phyloP scores from a whole-genome alignment of 2,797 vertebrate species.

The Tapirus indicus region DNA sequence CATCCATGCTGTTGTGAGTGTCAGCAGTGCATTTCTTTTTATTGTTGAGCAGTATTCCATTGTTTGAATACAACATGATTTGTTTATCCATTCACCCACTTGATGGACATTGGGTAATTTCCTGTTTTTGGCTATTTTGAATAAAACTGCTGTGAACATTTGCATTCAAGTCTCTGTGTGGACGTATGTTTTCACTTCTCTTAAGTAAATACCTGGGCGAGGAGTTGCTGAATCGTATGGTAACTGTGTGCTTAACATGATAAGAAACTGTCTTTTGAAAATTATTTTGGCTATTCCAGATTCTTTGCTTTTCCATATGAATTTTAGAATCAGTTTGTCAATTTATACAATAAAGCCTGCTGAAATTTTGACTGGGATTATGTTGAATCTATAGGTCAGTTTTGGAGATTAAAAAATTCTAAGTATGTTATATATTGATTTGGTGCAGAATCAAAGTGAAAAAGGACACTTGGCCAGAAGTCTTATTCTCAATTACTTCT shows the following conservation, averaged over 20 bases:
- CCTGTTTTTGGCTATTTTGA: background rate
- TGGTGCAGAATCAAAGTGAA: background rate
- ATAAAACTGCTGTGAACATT: background rate
- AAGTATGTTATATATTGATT: background rate
- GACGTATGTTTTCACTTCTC: background rate
- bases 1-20: too few relatives aligned
- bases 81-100: background rate
- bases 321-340: background rate
- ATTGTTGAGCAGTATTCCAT: too few relatives aligned
- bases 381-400: background rate
- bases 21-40: too few relatives aligned
- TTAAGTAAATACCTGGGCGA: too few relatives aligned
- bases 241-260: too few relatives aligned
- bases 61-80: too few relatives aligned
- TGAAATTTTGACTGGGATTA: background rate
- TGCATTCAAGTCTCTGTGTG: background rate
- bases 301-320: background rate
- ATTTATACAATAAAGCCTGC: background rate
- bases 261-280: too few relatives aligned
- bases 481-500: background rate
- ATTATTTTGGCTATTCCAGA: background rate
- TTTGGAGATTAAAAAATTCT: background rate
- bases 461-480: background rate
- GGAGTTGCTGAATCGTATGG: too few relatives aligned
- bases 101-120: background rate